Base-by-base conservation (phyloP, 2,888 invertebrate species). In the Unio pictorum region DNA sequence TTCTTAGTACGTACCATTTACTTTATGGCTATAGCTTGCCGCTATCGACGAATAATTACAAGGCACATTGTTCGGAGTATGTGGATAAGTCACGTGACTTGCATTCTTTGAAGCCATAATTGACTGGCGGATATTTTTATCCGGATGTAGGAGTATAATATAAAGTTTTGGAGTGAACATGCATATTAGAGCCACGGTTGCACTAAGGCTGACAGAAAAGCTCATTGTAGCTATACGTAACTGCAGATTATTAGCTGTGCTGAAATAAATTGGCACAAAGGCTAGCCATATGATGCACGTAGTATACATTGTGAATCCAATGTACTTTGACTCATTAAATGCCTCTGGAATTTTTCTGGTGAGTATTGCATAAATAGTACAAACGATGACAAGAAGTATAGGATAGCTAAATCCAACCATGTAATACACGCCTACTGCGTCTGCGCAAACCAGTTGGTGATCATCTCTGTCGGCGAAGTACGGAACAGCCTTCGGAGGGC, bases 171-270 rank as follows among this genome's bases (percentile, higher is more conserved):
- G 97, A 61, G 96, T 94, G 91, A 98, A 98, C 75, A 98, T 93
- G 90, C 97, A 98, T 69, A 94, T 95, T 71, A 98, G 94, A 15
- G 97, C 96, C 79, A 98, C 97, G 81, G 96, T 96, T 77, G 97
- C 97, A 84, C 96, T 96, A 79, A 98, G 93, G 75, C 96, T 96
- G 89, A 98, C 97, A 81, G 97, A 96, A 86, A 97, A 95, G 68
- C 96, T 96, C 95, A 98, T 96, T 90, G 96, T 96, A 82, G 96
- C 97, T 89, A 97, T 95, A 74, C 98, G 93, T 73, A 98, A 92
- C 18, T 96, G 95, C 76, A 97, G 89, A 72, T 90, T 88, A 70
- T 86, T 83, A 17, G 89, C 88, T 20, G 90, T 91, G 60, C 88
- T 89, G 71, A 91, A 96, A 91, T 97, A 96, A 88, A 91, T 90